Evolutionary conservation across 1,140 invertebrate genomes (phyloP).

Genomic region (Portunus trituberculatus): DNA sequence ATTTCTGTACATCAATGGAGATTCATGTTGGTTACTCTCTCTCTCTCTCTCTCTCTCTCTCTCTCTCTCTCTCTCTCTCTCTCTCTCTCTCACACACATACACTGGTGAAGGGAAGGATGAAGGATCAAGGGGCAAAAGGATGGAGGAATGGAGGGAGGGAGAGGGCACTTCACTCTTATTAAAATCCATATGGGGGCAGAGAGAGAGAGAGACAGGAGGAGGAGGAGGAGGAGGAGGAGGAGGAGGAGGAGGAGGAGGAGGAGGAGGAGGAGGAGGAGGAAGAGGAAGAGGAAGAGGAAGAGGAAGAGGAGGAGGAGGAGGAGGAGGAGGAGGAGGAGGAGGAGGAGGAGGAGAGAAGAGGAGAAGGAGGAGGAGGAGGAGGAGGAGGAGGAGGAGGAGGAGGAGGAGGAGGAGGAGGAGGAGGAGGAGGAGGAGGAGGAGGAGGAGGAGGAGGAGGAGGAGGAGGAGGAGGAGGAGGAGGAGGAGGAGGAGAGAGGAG

Average conservation of each 20-base stretch:
- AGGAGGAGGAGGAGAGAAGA: background rate
- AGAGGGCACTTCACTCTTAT: background rate
- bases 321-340: background rate
- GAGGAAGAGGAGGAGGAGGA: background rate
- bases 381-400: background rate
- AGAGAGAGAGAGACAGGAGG: background rate
- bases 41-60: slow-evolving; percentile 20
- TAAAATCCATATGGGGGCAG: background rate
- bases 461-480: background rate
- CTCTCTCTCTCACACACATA: background rate
- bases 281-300: background rate
- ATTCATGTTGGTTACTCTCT: background rate
- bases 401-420: background rate
- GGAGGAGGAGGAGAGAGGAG: background rate
- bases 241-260: background rate
- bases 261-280: background rate
- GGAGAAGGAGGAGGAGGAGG: background rate
- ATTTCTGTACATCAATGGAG: too few species aligned
- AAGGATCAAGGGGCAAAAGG: background rate
- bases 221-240: too few species aligned
- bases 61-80: slow-evolving; percentile 5
- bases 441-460: background rate
- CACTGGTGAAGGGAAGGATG: background rate
- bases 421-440: background rate
- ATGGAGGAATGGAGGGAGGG: background rate